A percentile compares a stretch with the other conserved stretches of the same genome.
phyloP scores from a whole-genome alignment of 2,113 vertebrate species.

The Scortum barcoo region DNA sequence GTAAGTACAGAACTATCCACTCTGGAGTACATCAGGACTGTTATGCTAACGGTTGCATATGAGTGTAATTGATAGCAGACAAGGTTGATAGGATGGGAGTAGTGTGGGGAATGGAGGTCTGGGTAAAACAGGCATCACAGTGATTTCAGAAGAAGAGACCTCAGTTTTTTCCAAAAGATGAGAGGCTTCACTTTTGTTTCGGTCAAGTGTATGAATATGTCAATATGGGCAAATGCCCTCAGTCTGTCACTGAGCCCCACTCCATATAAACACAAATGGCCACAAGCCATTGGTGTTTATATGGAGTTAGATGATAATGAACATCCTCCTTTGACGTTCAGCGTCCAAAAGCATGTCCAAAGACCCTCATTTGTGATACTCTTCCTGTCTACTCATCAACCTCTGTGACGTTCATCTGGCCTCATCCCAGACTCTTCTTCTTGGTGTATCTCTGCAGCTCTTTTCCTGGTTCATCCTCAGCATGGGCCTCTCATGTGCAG shows the following conservation, averaged over 20 bases:
- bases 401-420: conserved; percentile 21
- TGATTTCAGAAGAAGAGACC: conserved; percentile 40
- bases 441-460: background rate
- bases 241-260: background rate
- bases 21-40: background rate
- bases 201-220: background rate
- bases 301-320: background rate
- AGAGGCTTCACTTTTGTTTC: background rate
- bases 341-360: background rate
- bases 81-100: background rate
- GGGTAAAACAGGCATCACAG: conserved; percentile 59
- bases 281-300: background rate
- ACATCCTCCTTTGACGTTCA: background rate
- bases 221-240: background rate
- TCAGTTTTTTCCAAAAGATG: background rate
- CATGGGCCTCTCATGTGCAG: conserved; percentile 10
- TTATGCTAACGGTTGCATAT: conserved; percentile 3
- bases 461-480: conserved; percentile 7
- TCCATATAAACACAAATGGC: background rate
- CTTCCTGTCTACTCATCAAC: conserved; percentile 47
- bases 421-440: background rate
- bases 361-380: background rate
- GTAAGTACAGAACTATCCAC: background rate
- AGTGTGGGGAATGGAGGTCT: background rate
- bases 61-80: background rate